Conservation (phyloP, 2,888 invertebrate species). For the Hirtodrosophila confusa region DNA sequence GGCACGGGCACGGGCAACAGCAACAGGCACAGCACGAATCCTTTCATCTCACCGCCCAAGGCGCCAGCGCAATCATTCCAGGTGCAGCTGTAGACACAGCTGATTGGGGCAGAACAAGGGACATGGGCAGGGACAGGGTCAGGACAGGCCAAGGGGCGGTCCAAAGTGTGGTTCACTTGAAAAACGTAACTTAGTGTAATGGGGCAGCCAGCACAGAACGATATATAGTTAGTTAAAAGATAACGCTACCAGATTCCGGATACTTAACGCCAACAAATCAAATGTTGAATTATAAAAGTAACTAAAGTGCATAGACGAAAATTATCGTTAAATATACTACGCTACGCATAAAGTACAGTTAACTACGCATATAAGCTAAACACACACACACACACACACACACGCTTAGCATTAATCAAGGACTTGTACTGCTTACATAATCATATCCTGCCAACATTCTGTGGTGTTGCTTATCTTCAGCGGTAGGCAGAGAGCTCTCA, state of each 20-base stretch:
- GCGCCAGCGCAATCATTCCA: constrained; percentile 84
- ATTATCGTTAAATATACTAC: constrained; percentile 17
- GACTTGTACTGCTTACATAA: constrained; percentile 37
- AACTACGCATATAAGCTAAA: constrained; percentile 40
- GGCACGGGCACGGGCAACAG: constrained; percentile 20
- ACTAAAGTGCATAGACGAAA: constrained; percentile 17
- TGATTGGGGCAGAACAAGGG: neutral
- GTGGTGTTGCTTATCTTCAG: too few species aligned
- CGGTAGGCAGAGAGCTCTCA: too few species aligned
- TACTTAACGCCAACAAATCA: constrained; percentile 72
- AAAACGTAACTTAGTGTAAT: constrained; percentile 70
- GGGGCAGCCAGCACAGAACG: constrained; percentile 45
- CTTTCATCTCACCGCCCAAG: constrained; percentile 84
- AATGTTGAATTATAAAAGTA: constrained; percentile 59
- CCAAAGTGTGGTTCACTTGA: constrained; percentile 80
- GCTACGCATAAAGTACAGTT: constrained; percentile 56
- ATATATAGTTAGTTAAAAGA: constrained; percentile 27
- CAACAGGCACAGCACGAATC: constrained; percentile 83
- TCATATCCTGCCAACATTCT: neutral
- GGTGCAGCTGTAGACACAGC: constrained; percentile 82
- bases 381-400: constrained; percentile 7
- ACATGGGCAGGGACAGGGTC: neutral
- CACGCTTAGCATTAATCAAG: constrained; percentile 45
- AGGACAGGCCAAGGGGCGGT: constrained; percentile 41
- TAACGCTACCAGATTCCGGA: constrained; percentile 38